These are phyloP conservation scores for Acipenser ruthenus DNA, from an alignment of 2,797 vertebrate genomes.

Conservation along the genomic window DNA sequence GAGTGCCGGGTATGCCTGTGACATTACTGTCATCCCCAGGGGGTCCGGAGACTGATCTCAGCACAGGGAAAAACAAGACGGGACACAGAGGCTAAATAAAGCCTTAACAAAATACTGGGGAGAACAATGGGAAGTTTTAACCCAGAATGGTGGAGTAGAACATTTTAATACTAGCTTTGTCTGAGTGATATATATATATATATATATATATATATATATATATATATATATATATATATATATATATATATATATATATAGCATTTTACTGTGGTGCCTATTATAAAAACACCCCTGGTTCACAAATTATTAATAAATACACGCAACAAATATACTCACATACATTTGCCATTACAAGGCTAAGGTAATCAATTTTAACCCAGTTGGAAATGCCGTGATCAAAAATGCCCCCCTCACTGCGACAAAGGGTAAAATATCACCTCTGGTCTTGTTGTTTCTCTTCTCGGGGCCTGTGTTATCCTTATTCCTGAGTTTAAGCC, in stretches of 20 bases:
- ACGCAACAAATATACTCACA: too few species aligned
- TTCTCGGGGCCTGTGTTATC: constrained; percentile 11
- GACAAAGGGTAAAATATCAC: constrained; percentile 14
- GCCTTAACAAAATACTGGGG: constrained; percentile 26
- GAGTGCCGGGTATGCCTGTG: constrained; percentile 75
- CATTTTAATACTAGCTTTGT: constrained; percentile 54
- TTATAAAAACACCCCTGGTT: constrained; percentile 44
- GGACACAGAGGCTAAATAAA: constrained; percentile 66
- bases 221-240: too few species aligned
- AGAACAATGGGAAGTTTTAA: too few species aligned
- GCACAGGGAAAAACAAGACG: constrained; percentile 53
- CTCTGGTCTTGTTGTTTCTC: constrained; percentile 11
- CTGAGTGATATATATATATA: constrained; percentile 38
- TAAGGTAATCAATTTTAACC: too few species aligned
- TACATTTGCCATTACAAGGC: too few species aligned
- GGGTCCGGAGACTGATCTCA: constrained; percentile 74
- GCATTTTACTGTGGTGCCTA: too few species aligned
- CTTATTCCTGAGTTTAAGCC: constrained; percentile 21
- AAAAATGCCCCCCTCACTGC: neutral
- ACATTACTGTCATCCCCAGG: constrained; percentile 89
- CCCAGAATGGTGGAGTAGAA: constrained; percentile 49
- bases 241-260: too few species aligned
- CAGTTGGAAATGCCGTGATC: too few species aligned
- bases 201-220: too few species aligned
- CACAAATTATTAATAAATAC: too few species aligned